Conservation (phyloP, 2,113 vertebrate genomes). For the Elaphurus davidianus region DNA sequence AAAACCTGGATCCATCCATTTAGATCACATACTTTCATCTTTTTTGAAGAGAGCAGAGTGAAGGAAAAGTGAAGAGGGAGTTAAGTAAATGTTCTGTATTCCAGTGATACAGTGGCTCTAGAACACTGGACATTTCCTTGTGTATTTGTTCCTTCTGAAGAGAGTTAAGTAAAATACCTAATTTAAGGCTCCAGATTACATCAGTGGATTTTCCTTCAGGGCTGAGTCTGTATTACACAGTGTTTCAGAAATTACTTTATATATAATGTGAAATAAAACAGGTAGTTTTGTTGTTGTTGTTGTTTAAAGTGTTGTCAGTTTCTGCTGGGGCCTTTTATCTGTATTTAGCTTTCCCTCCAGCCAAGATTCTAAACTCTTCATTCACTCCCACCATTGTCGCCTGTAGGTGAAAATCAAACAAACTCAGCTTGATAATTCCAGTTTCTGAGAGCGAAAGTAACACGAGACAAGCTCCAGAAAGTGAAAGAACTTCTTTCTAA, state of each 20-base stretch:
- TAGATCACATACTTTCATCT: not conserved
- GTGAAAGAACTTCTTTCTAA: not conserved
- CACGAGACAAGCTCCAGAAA: not conserved
- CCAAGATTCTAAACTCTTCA: not conserved
- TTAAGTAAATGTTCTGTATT: not conserved
- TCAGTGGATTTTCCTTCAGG: not conserved
- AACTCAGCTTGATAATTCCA: not conserved
- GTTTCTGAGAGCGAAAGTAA: not conserved
- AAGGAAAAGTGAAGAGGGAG: not conserved
- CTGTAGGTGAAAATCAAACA: not conserved
- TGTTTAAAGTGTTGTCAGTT: not conserved
- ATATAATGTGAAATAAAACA: not conserved
- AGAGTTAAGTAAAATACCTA: not conserved
- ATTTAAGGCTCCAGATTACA: not conserved
- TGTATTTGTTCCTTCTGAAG: not conserved
- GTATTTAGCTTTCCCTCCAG: not conserved
- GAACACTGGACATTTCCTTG: not conserved
- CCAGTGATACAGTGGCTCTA: not conserved
- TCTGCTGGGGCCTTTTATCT: not conserved
- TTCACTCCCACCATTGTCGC: not conserved
- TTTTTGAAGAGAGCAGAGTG: not conserved
- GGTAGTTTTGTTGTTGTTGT: no score
- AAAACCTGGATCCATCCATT: not conserved
- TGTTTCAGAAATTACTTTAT: not conserved
- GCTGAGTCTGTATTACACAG: not conserved